Base-by-base conservation (phyloP, 2,888 invertebrate genomes). In the Cryptus viduatorius region DNA sequence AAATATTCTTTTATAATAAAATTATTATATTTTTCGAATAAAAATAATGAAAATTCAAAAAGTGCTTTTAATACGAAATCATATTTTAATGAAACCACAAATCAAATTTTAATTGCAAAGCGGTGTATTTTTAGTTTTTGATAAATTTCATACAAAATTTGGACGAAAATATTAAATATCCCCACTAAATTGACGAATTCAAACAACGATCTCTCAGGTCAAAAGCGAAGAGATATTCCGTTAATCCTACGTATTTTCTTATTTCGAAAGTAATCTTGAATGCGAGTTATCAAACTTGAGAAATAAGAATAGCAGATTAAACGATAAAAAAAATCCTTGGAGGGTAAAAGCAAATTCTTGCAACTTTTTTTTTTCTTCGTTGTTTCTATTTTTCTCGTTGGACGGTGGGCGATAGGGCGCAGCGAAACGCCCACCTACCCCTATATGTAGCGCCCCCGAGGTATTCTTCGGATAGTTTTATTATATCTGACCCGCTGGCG, bases 401-500 rank as follows among this genome's bases (percentile, higher is more conserved):
- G 8, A 37, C 16, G 2, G 56, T 50, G 46, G 37, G 75, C 16
- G 16, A 10, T 10, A 24, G 14, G 37, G 67, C 4, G 37, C 24
- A 48, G 37, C 14, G 16, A 19, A 46, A 67, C 24, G 46, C n/a
- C n/a, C n/a, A n/a, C n/a, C n/a, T 75, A 61, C 12, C 59, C 59
- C 31, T 50, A 56, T 76, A 50, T 65, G 24, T 24, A 24, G 24
- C 24, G 72, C 78, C 78, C 64, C 16, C 16, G 71, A 75, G 78
- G 78, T 75, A 81, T 82, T 73, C 65, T 65, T 46, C 37, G 19
- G 75, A 79, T 82, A 71, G 65, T 56, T 84, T 81, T 84, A 84
- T 82, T 76, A 82, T 72, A 82, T 75, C 84, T 79, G 79, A 71
- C 69, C 81, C 79, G 72, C 48, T 24, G 75, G 56, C 79, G 44